These are phyloP conservation scores for Scrobipalpa costella DNA, from an alignment of 2,888 invertebrate genomes.

Conservation along the genomic window DNA sequence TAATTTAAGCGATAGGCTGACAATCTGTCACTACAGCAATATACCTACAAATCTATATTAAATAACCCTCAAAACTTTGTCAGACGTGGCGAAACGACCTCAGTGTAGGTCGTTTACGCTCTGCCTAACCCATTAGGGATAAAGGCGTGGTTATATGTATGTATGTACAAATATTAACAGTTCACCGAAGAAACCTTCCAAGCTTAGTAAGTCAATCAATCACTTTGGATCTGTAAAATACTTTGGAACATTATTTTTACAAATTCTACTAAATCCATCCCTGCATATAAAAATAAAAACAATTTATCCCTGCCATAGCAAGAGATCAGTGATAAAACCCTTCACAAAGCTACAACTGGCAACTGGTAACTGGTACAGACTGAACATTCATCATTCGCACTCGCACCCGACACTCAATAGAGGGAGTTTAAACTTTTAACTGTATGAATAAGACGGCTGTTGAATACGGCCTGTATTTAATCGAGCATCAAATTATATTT, in stretches of 20 bases:
- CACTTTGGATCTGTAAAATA: too few species aligned
- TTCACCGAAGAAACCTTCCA: too few species aligned
- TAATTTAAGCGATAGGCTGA: too few species aligned
- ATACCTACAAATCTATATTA: too few species aligned
- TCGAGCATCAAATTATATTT: neutral
- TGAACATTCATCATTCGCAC: slow-evolving; percentile 61
- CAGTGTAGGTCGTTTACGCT: too few species aligned
- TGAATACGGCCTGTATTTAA: slow-evolving; percentile 7
- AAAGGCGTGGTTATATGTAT: too few species aligned
- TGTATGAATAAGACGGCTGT: slow-evolving; percentile 58
- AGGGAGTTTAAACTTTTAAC: slow-evolving; percentile 74
- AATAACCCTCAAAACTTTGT: too few species aligned
- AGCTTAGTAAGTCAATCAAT: too few species aligned
- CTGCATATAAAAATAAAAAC: neutral
- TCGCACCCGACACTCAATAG: slow-evolving; percentile 61
- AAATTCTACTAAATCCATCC: neutral
- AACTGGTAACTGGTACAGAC: slow-evolving; percentile 43
- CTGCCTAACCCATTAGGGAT: too few species aligned
- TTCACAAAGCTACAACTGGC: slow-evolving; percentile 31
- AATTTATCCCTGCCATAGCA: slow-evolving; percentile 12
- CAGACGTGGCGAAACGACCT: too few species aligned
- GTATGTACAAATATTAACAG: too few species aligned
- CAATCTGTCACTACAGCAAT: too few species aligned
- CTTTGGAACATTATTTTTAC: neutral
- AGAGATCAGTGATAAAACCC: slow-evolving; percentile 14